Evolutionary conservation across 1,140 invertebrate genomes (phyloP), one percentile per base, ranked within the genome.

Genomic region (Proctacanthus coquilletti): DNA sequence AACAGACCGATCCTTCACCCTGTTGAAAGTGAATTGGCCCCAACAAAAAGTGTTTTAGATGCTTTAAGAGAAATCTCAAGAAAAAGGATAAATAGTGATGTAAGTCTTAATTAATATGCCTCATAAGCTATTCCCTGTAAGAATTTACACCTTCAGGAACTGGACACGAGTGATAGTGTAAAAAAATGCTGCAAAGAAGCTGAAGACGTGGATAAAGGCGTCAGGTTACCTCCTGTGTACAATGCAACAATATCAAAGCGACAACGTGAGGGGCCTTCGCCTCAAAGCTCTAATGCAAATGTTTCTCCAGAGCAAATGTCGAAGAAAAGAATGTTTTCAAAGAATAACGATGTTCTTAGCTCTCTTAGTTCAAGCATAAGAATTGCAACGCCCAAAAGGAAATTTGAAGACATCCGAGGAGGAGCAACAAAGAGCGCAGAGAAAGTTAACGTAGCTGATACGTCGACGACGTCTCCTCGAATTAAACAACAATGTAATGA

Each of bases 61-160:
- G 64, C 62, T 19, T 46, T 66, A 1, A 66, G 65, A 42, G 64
- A 66, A 44, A 66, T 66, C 21, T 66, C 64, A 2, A 47, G 63
- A n/a, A 66, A 66, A 49, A 53, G 64, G 13, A 66, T 66, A 5
- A 63, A 65, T 40, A 53, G 50, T 29, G 54, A 55, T 31, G 64
- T 66, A 58, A 55, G 55, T 34, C 11, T 35, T 25, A n/a, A 27
- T 15, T n/a, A n/a, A n/a, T n/a, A n/a, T n/a, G n/a, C n/a, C n/a
- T n/a, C n/a, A n/a, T n/a, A n/a, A n/a, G n/a, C n/a, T n/a, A n/a
- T n/a, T n/a, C n/a, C n/a, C n/a, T n/a, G n/a, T n/a, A n/a, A n/a
- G n/a, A n/a, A n/a, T n/a, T n/a, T n/a, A n/a, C n/a, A n/a, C n/a
- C 39, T 52, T 34, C 46, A 57, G 55, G 55, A 58, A 20, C 31